Evolutionary conservation across 1,140 invertebrate genomes (phyloP).

Genomic region (Pseudomyrmex gracilis): DNA sequence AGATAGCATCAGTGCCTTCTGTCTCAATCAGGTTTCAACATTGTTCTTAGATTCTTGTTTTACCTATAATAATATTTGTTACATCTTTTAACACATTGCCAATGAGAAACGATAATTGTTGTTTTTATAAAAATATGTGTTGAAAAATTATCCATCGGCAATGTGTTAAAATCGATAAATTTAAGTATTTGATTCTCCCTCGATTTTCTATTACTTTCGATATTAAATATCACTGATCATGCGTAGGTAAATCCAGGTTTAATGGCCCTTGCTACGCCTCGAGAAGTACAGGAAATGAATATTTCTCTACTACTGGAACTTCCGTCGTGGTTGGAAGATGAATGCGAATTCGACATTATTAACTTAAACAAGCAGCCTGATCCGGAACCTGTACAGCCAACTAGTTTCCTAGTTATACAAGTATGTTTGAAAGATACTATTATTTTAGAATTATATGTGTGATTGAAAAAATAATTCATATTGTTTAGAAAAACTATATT

Average conservation of each 20-base stretch:
- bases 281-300: constrained; percentile 99
- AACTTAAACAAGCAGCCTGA: constrained; percentile 92
- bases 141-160: too few species aligned
- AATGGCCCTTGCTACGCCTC: constrained; percentile 96
- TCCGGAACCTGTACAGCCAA: constrained; percentile 89
- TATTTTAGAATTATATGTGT: too few species aligned
- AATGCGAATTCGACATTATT: constrained; percentile 98
- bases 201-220: constrained; percentile 16
- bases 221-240: constrained; percentile 43
- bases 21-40: constrained; percentile 93
- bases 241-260: constrained; percentile 91
- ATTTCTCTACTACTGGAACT: constrained; percentile 95
- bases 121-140: too few species aligned
- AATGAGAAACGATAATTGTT: too few species aligned
- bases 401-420: constrained; percentile 97
- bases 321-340: constrained; percentile 96
- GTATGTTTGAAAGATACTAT: constrained; percentile 75
- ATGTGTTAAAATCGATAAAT: too few species aligned
- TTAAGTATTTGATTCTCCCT: not conserved
- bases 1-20: constrained; percentile 99
- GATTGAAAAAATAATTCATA: too few species aligned
- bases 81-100: too few species aligned
- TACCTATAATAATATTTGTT: too few species aligned
- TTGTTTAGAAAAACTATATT: not conserved
- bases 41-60: constrained; percentile 1